Percentiles rank a stretch among this genome's conserved stretches.
Conservation (phyloP, 2,797 vertebrate genomes). For the Botia almorhae region DNA sequence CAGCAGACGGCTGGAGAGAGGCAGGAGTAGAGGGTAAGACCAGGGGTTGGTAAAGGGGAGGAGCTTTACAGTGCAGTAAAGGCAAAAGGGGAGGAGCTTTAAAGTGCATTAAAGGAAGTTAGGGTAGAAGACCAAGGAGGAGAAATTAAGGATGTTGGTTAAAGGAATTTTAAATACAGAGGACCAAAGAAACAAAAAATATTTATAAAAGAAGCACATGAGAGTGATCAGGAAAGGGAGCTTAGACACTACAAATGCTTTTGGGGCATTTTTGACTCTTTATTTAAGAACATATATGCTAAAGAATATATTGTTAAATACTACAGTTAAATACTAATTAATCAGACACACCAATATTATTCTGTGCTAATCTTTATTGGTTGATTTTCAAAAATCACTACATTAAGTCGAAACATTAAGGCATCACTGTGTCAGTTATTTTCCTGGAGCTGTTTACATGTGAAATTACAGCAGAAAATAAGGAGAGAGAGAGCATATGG, state of each 20-base stretch:
- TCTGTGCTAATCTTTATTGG: no score
- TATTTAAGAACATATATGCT: no score
- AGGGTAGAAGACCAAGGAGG: background rate
- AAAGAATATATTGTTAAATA: background rate
- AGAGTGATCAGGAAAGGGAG: background rate
- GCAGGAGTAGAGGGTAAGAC: conserved; percentile 54
- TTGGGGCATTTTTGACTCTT: background rate
- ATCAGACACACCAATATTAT: background rate
- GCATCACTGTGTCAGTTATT: background rate
- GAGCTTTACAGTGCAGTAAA: background rate
- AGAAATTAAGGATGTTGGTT: background rate
- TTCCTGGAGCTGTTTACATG: background rate
- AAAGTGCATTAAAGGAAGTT: background rate
- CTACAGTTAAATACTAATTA: background rate
- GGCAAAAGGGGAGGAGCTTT: background rate
- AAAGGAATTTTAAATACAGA: no score
- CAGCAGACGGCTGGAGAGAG: conserved; percentile 79
- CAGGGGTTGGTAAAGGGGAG: conserved; percentile 45
- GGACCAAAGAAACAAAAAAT: no score
- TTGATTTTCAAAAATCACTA: background rate
- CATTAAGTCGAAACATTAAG: background rate
- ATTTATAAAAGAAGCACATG: background rate
- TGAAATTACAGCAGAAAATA: conserved; percentile 10
- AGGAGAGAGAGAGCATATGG: conserved; percentile 59
- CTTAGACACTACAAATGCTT: background rate